Evolutionary conservation across 2,797 vertebrate species (phyloP).

Genomic region (Eulemur rubriventer): DNA sequence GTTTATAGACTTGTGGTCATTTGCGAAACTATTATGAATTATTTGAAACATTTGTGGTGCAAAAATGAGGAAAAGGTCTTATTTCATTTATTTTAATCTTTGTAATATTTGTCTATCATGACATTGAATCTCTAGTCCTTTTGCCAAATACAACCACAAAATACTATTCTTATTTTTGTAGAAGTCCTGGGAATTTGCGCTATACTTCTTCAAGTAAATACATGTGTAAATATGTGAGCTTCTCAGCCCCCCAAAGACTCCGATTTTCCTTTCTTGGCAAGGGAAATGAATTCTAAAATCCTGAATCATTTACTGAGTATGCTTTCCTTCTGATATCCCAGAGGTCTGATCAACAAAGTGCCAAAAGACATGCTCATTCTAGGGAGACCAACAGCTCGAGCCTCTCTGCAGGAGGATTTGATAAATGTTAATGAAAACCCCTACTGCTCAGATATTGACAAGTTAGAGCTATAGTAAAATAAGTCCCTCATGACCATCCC

Average conservation of each 20-base stretch:
- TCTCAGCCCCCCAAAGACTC: conserved; percentile 38
- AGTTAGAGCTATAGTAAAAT: not conserved
- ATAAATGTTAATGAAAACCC: conserved; percentile 43
- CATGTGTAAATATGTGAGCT: conserved; percentile 62
- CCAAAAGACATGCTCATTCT: conserved; percentile 56
- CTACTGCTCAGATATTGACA: conserved; percentile 31
- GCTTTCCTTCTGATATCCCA: conserved; percentile 50
- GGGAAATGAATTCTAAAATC: conserved; percentile 59
- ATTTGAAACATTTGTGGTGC: conserved; percentile 61
- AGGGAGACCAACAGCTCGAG: not conserved
- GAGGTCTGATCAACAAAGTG: conserved; percentile 51
- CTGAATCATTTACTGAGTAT: conserved; percentile 56
- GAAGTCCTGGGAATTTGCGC: conserved; percentile 49
- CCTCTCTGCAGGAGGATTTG: conserved; percentile 45
- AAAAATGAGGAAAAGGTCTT: conserved; percentile 52
- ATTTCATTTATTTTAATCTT: conserved; percentile 63
- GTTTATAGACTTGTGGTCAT: not conserved
- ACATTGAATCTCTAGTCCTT: not conserved
- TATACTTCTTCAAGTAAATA: conserved; percentile 66
- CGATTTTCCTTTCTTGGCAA: conserved; percentile 73
- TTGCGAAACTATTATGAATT: conserved; percentile 50
- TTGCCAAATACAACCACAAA: conserved; percentile 62
- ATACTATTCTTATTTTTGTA: conserved; percentile 43
- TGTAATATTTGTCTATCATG: conserved; percentile 51
- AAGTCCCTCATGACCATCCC: not conserved